These are phyloP conservation scores for Cyanistes caeruleus DNA, from an alignment of 2,113 vertebrate genomes.

Conservation along the genomic window DNA sequence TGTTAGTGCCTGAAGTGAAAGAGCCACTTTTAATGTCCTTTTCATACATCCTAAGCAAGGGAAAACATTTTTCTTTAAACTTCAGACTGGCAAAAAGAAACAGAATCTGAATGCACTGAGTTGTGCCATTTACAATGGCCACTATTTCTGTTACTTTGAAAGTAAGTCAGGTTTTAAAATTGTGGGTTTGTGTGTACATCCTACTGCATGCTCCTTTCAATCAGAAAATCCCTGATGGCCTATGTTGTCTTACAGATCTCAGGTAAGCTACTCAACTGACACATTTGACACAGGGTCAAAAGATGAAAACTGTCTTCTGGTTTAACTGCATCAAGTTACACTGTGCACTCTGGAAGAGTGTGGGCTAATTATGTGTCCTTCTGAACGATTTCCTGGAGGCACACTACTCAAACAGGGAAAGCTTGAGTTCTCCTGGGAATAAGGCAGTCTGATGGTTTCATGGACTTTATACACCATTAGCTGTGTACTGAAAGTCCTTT, in stretches of 20 bases:
- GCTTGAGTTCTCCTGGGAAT: not conserved
- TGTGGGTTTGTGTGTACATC: not conserved
- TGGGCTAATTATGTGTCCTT: constrained; percentile 28
- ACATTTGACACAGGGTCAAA: constrained; percentile 32
- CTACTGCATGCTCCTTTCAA: not conserved
- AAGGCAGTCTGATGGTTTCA: not conserved
- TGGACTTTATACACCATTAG: not conserved
- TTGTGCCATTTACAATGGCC: not conserved
- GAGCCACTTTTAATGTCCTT: not conserved
- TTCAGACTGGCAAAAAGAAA: not conserved
- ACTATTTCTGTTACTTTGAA: not conserved
- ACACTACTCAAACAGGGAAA: not conserved
- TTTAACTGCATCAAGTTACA: constrained; percentile 58
- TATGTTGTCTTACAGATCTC: not conserved
- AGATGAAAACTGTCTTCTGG: constrained; percentile 40
- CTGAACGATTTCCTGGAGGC: not conserved
- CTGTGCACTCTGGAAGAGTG: not conserved
- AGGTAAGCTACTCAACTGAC: constrained; percentile 33
- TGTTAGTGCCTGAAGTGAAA: not conserved
- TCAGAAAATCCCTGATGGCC: not conserved
- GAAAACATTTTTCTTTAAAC: not conserved
- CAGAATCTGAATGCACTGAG: not conserved
- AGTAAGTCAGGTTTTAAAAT: not conserved
- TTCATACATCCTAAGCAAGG: not conserved
- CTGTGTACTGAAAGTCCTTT: not conserved